phyloP scores from a whole-genome alignment of 2,888 invertebrate genomes.

The Alentia gelatinosa region DNA sequence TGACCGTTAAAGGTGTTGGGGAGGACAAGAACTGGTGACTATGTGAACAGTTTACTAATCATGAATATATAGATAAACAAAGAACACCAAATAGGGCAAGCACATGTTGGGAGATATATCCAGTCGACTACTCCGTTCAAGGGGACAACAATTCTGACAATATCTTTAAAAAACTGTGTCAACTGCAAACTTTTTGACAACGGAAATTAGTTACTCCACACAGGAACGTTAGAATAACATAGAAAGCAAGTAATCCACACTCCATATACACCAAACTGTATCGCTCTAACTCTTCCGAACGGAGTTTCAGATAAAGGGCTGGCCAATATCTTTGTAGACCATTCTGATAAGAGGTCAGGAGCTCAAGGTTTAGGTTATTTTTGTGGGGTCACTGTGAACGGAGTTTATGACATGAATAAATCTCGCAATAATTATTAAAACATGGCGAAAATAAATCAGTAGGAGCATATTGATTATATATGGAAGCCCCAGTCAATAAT shows the following conservation, averaged over 20 bases:
- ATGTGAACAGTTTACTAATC: too few relatives aligned
- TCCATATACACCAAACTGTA: constrained; percentile 22
- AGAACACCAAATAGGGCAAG: neutral
- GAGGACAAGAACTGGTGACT: too few relatives aligned
- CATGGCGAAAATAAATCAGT: too few relatives aligned
- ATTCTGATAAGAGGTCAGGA: neutral
- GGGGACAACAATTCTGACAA: neutral
- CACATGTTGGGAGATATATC: neutral
- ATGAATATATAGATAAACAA: neutral
- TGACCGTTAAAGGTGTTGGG: too few relatives aligned
- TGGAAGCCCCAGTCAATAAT: too few relatives aligned
- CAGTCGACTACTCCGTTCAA: neutral
- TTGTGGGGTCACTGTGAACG: neutral
- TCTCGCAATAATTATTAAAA: neutral
- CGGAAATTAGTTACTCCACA: constrained; percentile 16
- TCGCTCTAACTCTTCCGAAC: neutral
- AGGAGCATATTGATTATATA: too few relatives aligned
- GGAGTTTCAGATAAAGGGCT: neutral
- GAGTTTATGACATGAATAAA: neutral
- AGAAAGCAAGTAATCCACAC: constrained; percentile 25
- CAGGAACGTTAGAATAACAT: constrained; percentile 16
- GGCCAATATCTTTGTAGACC: neutral
- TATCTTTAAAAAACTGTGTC: neutral
- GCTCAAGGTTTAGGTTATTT: neutral
- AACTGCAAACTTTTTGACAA: neutral